A percentile compares a stretch with the other conserved stretches of the same genome.
Conservation (phyloP, 1,140 invertebrate genomes). For the Tetragonula clypearis region DNA sequence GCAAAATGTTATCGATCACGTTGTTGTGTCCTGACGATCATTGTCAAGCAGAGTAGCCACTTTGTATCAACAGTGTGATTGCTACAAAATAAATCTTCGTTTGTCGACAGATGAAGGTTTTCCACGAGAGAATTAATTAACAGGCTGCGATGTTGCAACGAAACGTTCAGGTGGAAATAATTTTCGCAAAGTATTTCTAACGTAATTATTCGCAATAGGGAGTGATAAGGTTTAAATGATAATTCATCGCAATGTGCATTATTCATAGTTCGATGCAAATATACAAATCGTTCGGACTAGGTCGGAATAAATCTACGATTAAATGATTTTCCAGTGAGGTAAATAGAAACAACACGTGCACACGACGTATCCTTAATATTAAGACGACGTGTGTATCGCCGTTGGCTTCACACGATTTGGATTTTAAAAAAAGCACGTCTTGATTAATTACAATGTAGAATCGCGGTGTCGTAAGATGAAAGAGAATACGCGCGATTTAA, state of each 20-base stretch:
- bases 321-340: background rate
- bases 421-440: background rate
- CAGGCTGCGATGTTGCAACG: background rate
- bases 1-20: background rate
- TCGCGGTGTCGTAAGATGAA: background rate
- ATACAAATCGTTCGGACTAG: too few species aligned
- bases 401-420: background rate
- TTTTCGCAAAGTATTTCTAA: too few species aligned
- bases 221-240: too few species aligned
- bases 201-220: too few species aligned
- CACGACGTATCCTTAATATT: background rate
- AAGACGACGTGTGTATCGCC: background rate
- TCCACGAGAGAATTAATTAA: background rate
- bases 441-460: slow-evolving; percentile 20
- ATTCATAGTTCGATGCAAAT: too few species aligned
- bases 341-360: background rate
- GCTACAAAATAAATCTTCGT: background rate
- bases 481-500: slow-evolving; percentile 18
- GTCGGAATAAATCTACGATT: background rate
- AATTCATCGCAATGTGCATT: background rate
- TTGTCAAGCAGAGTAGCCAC: background rate
- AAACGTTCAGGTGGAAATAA: too few species aligned
- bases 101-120: background rate
- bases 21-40: too few species aligned
- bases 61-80: background rate